Evolutionary conservation across 2,113 vertebrate genomes (phyloP), one percentile per base, ranked within the genome.

Genomic region (Aythya baeri): DNA sequence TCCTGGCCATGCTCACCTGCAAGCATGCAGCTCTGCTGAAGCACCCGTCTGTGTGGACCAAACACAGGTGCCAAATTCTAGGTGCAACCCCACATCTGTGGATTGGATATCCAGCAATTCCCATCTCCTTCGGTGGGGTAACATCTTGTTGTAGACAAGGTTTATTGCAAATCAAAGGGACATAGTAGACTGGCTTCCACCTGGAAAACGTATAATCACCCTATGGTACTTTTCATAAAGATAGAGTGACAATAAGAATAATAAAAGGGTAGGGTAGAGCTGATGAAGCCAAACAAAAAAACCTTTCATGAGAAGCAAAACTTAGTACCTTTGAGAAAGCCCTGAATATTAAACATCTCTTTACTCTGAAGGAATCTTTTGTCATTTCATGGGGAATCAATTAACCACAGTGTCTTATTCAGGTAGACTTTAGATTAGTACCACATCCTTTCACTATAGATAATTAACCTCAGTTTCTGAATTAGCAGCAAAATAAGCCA

Each of bases 391-490:
- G 81, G 93, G 86, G 96, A 98, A 98, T 98, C 97, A 98, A 98
- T 98, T 98, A 98, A 96, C 95, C 86, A 96, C 91, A 91, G 95
- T 94, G 92, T 91, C 32, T 36, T 94, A 94, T 97, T 97, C 97
- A 98, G 97, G 97, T 98, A 98, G 98, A 95, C 95, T 97, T 97
- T 94, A 98, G 97, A 97, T 98, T 97, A 97, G 95, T 96, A 95
- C n/a, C 84, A 97, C 94, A 97, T 97, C 96, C 95, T 94, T 97
- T 96, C 97, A 98, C 97, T 96, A 96, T 91, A 98, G 97, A 98
- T 98, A 98, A 98, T 98, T 98, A 98, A 98, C 97, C 98, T 98
- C 95, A 80, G 86, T 96, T 96, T 97, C 98, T 96, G 98, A 98
- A 98, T 98, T 98, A 98, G 97, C 96, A 97, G 95, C 72, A 97